Base-by-base conservation (phyloP, 2,113 vertebrate genomes). In the Cynocephalus volans region DNA sequence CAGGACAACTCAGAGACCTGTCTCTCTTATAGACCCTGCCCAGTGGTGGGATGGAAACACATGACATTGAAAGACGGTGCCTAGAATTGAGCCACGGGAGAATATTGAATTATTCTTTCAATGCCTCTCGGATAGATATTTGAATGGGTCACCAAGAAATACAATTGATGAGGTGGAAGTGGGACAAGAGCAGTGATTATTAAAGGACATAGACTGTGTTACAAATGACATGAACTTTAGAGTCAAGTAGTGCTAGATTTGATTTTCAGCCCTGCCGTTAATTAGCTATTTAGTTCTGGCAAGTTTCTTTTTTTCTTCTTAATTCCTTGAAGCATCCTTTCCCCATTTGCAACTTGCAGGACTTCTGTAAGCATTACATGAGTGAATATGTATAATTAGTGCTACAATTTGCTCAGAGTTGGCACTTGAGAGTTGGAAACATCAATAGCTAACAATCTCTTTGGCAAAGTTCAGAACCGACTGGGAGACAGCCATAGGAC, bases 41-140 rank as follows among this genome's bases (percentile, higher is more conserved):
- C 28, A 17, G 2, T 0, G 41, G 60, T 23, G 19, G 2, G 3
- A 4, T 19, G n/a, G 11, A 21, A 82, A 72, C 15, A 72, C 11
- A 12, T 0, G 3, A 14, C 2, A 24, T 10, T 18, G 6, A 41
- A 50, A 33, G 26, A 11, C 0, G 58, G 19, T 6, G 15, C 56
- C 62, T 52, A 11, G 26, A 26, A 50, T 1, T 45, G 52, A 88
- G n/a, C 15, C 15, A 12, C 21, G 17, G 2, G 5, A 24, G 28
- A 54, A 41, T 41, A 41, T 41, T 41, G 41, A 75, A 65, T 15
- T 77, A 41, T 64, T 70, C 69, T 90, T 41, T 23, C 14, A 11
- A 26, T 8, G 31, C 41, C 5, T 13, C 33, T 64, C 8, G 8
- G 5, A 5, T 15, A 52, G 18, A n/a, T 21, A 7, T 72, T 45